These are phyloP conservation scores for Mythimna lalbum DNA, from an alignment of 2,888 invertebrate genomes.

Conservation along the genomic window DNA sequence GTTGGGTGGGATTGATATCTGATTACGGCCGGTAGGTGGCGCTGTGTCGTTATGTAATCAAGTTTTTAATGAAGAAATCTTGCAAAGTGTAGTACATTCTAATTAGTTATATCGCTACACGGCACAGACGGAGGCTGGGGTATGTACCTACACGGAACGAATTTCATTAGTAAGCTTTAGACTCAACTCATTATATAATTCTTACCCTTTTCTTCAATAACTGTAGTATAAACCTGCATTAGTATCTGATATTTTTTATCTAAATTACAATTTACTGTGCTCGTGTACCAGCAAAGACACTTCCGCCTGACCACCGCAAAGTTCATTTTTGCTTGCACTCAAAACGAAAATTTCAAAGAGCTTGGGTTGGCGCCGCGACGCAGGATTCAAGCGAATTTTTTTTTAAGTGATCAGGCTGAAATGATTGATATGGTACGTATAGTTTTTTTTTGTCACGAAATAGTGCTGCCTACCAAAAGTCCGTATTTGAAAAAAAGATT, in stretches of 20 bases:
- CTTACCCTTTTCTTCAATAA: neutral
- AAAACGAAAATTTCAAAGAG: too few relatives aligned
- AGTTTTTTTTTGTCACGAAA: neutral
- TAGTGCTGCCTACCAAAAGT: neutral
- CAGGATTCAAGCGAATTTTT: too few relatives aligned
- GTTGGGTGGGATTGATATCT: constrained; percentile 55
- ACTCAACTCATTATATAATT: constrained; percentile 9
- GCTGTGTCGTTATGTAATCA: constrained; percentile 51
- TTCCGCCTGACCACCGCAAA: neutral
- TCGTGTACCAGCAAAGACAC: neutral
- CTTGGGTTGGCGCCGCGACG: too few relatives aligned
- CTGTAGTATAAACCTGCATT: neutral
- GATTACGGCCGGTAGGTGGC: constrained; percentile 52
- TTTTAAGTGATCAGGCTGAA: too few relatives aligned
- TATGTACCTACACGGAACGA: constrained; percentile 3
- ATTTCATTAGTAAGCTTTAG: constrained; percentile 13
- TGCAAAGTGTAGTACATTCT: constrained; percentile 46
- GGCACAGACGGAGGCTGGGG: neutral
- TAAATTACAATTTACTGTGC: neutral
- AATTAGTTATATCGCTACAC: constrained; percentile 35
- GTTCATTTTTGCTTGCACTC: too few relatives aligned
- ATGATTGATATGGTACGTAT: neutral
- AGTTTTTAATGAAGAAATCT: constrained; percentile 51
- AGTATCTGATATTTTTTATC: neutral
- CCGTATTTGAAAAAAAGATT: neutral